Evolutionary conservation across 2,113 vertebrate genomes (phyloP), one percentile per base, ranked within the genome.

Genomic region (Dendrocopos noguchii): DNA sequence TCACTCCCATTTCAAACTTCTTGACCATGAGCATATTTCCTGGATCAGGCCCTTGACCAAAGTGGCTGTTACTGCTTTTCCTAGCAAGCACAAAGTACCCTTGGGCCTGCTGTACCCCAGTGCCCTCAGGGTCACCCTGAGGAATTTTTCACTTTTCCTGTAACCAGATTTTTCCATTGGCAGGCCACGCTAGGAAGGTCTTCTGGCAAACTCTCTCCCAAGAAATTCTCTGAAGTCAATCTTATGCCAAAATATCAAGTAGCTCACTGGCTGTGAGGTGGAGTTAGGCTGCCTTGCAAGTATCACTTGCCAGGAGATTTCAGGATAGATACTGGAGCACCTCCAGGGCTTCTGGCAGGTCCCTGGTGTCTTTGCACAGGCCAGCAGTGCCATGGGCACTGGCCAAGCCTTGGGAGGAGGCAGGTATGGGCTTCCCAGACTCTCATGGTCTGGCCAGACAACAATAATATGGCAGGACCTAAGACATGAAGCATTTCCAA

Each of bases 381-480:
- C 29, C 1, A 11, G 56, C 27, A 65, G 47, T 11, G 12, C 44
- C 15, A 29, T 22, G 4, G 11, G 20, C 16, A 10, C 68, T 46
- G 21, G 27, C 20, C 11, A 15, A 31, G 80, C 4, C n/a, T 25
- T 2, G 7, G 39, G 12, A 52, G 12, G 19, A 63, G 46, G 39
- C 50, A 31, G 31, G 18, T 5, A 55, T 0, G 0, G 22, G 25
- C 19, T n/a, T 80, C 34, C 34, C 28, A 0, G 0, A 5, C 31
- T 21, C 5, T 1, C 47, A 28, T 6, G 16, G 57, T 24, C 63
- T 73, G 15, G 34, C 39, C 6, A 1, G 80, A 80, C 14, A 36
- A n/a, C 65, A 55, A 9, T 15, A 52, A 50, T 6, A 50, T 70
- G 33, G 31, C 55, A 75, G 34, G 80, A 19, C 17, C 63, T 72